A percentile compares a stretch with the other conserved stretches of the same genome.
Conservation (phyloP, 2,888 invertebrate species). For the Eupithecia tripunctaria region DNA sequence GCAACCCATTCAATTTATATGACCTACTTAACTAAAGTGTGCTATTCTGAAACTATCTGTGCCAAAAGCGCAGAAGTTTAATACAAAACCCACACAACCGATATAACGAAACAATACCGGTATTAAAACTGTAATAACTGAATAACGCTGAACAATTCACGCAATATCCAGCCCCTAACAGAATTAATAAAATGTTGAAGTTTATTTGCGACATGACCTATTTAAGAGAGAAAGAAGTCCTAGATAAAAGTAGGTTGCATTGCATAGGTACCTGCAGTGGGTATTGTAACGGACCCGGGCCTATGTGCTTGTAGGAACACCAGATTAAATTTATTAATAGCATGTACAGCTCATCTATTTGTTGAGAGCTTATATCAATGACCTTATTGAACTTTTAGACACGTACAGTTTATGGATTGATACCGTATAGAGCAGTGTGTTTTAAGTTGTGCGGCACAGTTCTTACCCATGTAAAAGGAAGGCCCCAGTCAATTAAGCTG, state of each 20-base stretch:
- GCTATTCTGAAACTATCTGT: background rate
- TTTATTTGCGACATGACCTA: background rate
- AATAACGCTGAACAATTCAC: background rate
- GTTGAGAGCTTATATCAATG: no score
- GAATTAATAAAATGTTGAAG: background rate
- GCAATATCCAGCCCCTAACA: background rate
- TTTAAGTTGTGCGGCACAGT: no score
- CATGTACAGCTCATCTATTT: no score
- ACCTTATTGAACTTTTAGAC: no score
- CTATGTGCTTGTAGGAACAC: no score
- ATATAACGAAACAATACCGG: background rate
- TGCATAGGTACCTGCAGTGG: background rate
- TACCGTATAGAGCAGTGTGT: no score
- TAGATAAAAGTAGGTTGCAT: background rate
- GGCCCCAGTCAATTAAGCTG: no score
- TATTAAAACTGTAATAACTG: background rate
- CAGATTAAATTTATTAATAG: no score
- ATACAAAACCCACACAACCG: background rate
- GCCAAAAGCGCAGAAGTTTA: background rate
- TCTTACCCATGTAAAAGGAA: no score
- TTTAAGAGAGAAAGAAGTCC: background rate
- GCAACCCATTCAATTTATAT: background rate
- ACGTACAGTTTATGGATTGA: no score
- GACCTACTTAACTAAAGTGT: background rate
- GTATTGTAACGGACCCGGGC: no score